phyloP scores from a whole-genome alignment of 1,140 invertebrate species.

The Drosophila nasuta region DNA sequence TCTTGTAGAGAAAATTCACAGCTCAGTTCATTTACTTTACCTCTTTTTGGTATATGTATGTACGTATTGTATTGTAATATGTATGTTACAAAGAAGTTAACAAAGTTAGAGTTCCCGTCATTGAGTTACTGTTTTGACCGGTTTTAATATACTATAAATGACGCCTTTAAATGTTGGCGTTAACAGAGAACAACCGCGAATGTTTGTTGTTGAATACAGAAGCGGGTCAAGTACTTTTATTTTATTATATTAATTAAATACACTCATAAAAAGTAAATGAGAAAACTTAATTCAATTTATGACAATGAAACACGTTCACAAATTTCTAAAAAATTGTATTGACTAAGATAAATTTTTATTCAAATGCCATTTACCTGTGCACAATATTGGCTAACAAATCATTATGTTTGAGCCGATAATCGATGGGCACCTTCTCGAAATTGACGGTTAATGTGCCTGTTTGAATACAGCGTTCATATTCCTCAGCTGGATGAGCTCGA shows the following conservation, averaged over 20 bases:
- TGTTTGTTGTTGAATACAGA: conserved; percentile 13
- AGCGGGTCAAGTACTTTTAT: conserved; percentile 19
- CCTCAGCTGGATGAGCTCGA: conserved; percentile 95
- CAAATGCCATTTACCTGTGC: conserved; percentile 91
- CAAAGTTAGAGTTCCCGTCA: conserved; percentile 15
- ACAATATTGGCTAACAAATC: conserved; percentile 97
- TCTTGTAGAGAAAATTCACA: conserved; percentile 1
- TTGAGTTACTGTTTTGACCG: conserved; percentile 18
- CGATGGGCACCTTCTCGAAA: conserved; percentile 95
- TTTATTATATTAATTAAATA: conserved; percentile 16
- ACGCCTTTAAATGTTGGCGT: conserved; percentile 13
- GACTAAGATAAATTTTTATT: conserved; percentile 1
- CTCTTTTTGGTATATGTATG: neutral
- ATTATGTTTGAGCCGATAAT: conserved; percentile 97
- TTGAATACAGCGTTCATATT: conserved; percentile 95
- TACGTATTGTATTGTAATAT: neutral
- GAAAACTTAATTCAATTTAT: conserved; percentile 18
- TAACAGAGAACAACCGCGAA: conserved; percentile 3
- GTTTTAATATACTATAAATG: conserved; percentile 9
- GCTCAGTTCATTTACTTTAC: neutral
- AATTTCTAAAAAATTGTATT: conserved; percentile 15
- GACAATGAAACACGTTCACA: conserved; percentile 22
- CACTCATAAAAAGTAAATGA: conserved; percentile 13
- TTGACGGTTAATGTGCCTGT: conserved; percentile 97
- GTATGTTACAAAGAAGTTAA: conserved; percentile 8